Evolutionary conservation across 2,797 vertebrate genomes (phyloP), one percentile per base, ranked within the genome.

Genomic region (Malurus leucopterus): DNA sequence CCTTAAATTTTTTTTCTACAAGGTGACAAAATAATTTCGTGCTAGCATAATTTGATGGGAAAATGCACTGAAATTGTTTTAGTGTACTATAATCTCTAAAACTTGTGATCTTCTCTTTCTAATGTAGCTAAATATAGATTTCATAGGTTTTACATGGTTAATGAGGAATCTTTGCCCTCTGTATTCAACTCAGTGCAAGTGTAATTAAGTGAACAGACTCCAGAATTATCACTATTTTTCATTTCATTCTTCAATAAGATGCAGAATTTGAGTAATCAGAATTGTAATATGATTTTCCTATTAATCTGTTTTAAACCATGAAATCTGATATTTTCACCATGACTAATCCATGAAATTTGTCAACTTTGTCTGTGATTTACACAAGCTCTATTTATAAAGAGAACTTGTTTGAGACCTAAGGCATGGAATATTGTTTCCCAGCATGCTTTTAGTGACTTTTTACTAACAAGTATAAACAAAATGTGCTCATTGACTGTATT

Each of bases 331-430:
- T 93, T 96, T 96, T 96, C 93, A 91, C 95, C 93, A 87, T 97
- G 95, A 97, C 96, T 96, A 96, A 97, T 96, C 95, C 92, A 71
- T 96, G 96, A 98, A 96, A 97, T 97, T 97, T 96, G 96, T 97
- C 96, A 96, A 91, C 95, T 96, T 96, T 85, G 85, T 94, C 94
- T 86, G 82, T 95, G 96, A 97, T 96, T 97, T 97, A 95, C 86
- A 95, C 89, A 94, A 93, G 75, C 58, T 92, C 88, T 95, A 23
- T 96, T 94, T 95, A 85, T 95, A 94, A 96, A 81, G 64, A 91
- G 69, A 90, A 92, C 70, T 94, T 79, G n/a, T 80, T 74, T 83
- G 79, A 93, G 83, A 92, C 92, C 84, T 87, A 89, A 86, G 91
- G 79, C 84, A 86, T 67, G 76, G 91, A 92, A 90, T 90, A 93